phyloP scores from a whole-genome alignment of 2,888 invertebrate genomes.

The Phoenoteleia sp. region DNA sequence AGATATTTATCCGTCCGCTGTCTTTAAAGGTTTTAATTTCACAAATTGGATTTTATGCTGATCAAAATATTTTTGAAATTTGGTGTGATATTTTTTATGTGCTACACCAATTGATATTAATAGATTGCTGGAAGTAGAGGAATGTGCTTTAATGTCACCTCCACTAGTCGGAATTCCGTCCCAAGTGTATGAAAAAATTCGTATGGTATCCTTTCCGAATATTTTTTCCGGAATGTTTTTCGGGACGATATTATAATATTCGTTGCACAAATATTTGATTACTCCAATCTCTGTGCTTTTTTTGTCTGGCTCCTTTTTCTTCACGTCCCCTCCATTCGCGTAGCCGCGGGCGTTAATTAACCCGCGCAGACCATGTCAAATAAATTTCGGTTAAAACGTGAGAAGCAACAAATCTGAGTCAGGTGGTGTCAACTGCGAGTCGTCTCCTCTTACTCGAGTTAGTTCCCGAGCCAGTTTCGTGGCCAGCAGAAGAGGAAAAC shows the following conservation, averaged over 20 bases:
- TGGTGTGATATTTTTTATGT: slow-evolving; percentile 3
- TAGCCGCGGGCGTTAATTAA: slow-evolving; percentile 71
- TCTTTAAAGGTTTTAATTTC: too few relatives aligned
- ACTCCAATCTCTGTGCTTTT: slow-evolving; percentile 49
- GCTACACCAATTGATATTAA: not conserved
- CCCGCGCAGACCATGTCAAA: slow-evolving; percentile 83
- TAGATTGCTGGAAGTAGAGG: not conserved
- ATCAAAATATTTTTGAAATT: not conserved
- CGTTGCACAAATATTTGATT: slow-evolving; percentile 64
- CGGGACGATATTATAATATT: slow-evolving; percentile 19
- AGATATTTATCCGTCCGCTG: too few relatives aligned
- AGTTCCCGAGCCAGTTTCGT: slow-evolving; percentile 79
- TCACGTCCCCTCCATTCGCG: slow-evolving; percentile 24
- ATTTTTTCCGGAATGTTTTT: slow-evolving; percentile 28
- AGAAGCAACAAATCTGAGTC: slow-evolving; percentile 86
- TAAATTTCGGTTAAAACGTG: slow-evolving; percentile 86
- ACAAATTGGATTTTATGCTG: not conserved
- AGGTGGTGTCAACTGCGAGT: slow-evolving; percentile 85
- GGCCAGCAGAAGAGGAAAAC: slow-evolving; percentile 76
- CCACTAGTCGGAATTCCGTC: slow-evolving; percentile 3
- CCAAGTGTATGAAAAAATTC: slow-evolving; percentile 16
- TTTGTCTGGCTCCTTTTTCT: slow-evolving; percentile 35
- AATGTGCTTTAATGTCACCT: slow-evolving; percentile 28
- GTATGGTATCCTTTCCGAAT: not conserved
- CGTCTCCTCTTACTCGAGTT: slow-evolving; percentile 82